Conservation (phyloP, 2,113 vertebrate genomes). For the Jaculus jaculus region DNA sequence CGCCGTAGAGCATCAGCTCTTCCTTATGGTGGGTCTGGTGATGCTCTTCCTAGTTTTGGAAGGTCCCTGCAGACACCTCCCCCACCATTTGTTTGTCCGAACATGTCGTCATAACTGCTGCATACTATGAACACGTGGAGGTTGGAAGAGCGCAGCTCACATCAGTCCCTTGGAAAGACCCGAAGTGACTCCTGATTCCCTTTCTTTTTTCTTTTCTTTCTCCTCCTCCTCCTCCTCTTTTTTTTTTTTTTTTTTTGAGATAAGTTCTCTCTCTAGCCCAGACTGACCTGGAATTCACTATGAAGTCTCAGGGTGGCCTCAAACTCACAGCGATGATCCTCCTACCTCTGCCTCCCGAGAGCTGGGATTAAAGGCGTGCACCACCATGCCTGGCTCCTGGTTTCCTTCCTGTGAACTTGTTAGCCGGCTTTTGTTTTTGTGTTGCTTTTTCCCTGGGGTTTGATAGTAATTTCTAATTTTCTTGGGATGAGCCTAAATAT, state of each 20-base stretch:
- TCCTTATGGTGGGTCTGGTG: background rate
- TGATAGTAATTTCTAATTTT: background rate
- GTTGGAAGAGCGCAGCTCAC: too few species aligned
- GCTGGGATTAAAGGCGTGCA: too few species aligned
- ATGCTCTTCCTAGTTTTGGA: background rate
- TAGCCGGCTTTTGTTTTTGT: background rate
- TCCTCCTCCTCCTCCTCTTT: too few species aligned
- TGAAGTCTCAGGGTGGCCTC: too few species aligned
- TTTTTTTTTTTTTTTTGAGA: too few species aligned
- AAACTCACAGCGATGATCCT: too few species aligned
- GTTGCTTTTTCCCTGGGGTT: background rate
- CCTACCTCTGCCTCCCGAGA: too few species aligned
- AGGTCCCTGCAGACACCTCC: background rate
- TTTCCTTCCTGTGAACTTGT: background rate
- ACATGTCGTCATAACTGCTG: background rate
- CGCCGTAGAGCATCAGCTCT: background rate
- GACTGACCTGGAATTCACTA: too few species aligned
- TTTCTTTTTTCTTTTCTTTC: background rate
- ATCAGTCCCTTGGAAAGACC: rapidly evolving
- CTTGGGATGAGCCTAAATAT: background rate
- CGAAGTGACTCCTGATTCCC: background rate
- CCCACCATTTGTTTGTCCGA: background rate
- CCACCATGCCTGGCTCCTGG: background rate
- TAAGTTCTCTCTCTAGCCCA: too few species aligned
- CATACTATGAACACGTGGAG: background rate